A percentile compares a stretch with the other conserved stretches of the same genome.
phyloP scores from a whole-genome alignment of 2,113 vertebrate species.

The Ictalurus punctatus region DNA sequence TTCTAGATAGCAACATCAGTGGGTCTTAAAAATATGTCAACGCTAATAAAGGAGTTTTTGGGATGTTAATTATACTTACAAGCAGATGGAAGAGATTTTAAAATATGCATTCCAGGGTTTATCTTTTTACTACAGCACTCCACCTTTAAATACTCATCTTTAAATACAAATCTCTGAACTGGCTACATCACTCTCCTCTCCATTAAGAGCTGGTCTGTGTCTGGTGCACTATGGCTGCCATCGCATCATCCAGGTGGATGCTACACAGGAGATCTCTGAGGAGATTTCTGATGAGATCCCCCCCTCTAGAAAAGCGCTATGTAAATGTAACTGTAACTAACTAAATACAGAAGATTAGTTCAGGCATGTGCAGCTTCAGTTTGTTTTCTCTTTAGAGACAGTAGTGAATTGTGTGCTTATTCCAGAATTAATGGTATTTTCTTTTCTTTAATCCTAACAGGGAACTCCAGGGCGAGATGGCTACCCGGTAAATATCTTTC shows the following conservation, averaged over 20 bases:
- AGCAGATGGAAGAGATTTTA: conserved; percentile 13
- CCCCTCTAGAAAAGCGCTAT: too few relatives aligned
- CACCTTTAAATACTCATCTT: not conserved
- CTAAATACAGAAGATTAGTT: not conserved
- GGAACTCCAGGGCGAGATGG: conserved; percentile 85
- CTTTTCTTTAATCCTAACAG: conserved; percentile 75
- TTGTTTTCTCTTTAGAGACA: not conserved
- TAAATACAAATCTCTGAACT: too few relatives aligned
- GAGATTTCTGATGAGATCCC: too few relatives aligned
- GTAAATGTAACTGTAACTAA: too few relatives aligned
- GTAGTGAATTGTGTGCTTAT: not conserved
- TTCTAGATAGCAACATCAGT: not conserved
- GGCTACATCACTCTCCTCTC: too few relatives aligned
- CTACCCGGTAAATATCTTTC: conserved; percentile 79
- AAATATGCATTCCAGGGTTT: not conserved
- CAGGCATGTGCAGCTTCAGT: not conserved
- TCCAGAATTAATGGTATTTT: conserved; percentile 52
- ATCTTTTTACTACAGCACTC: not conserved
- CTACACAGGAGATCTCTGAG: too few relatives aligned
- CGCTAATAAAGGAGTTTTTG: conserved; percentile 4
- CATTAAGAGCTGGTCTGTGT: too few relatives aligned
- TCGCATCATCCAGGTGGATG: too few relatives aligned
- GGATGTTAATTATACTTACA: conserved; percentile 8
- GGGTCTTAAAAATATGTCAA: not conserved
- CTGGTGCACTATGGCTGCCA: too few relatives aligned